Evolutionary conservation across 2,113 vertebrate species (phyloP).

Genomic region (Leptodactylus fuscus): DNA sequence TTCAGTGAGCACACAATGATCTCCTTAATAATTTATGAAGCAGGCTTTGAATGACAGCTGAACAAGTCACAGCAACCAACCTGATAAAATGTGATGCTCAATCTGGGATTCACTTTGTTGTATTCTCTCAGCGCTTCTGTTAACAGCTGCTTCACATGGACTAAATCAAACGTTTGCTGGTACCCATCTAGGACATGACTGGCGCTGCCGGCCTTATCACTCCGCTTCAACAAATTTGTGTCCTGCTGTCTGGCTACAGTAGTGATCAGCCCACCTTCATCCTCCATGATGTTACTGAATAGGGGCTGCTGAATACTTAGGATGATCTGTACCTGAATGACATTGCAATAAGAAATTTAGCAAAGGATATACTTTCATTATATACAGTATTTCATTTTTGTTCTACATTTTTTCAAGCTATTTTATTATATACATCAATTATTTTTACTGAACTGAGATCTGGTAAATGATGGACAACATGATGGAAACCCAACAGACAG

Average conservation of each 20-base stretch:
- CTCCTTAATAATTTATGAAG: constrained; percentile 45
- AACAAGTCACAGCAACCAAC: constrained; percentile 56
- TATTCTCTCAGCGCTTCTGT: constrained; percentile 58
- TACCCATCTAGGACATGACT: constrained; percentile 50
- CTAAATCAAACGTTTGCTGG: constrained; percentile 55
- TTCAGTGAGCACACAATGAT: constrained; percentile 30
- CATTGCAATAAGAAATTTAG: neutral
- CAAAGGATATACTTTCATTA: neutral
- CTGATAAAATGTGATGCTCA: constrained; percentile 64
- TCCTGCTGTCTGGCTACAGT: constrained; percentile 54
- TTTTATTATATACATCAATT: neutral
- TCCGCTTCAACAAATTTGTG: constrained; percentile 34
- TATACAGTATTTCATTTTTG: neutral
- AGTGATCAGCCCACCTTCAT: constrained; percentile 55
- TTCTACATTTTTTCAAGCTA: neutral
- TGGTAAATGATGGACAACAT: too few species aligned
- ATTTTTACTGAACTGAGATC: neutral
- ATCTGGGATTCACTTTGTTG: constrained; percentile 68
- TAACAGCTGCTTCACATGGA: constrained; percentile 45
- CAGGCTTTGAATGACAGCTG: constrained; percentile 47
- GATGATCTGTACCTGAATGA: constrained; percentile 28
- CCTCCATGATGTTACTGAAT: constrained; percentile 54
- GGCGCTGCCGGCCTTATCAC: constrained; percentile 30
- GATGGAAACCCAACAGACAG: too few species aligned
- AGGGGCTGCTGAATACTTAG: constrained; percentile 40